These are phyloP conservation scores for Gadus chalcogrammus DNA, from an alignment of 2,113 vertebrate genomes.

Conservation along the genomic window DNA sequence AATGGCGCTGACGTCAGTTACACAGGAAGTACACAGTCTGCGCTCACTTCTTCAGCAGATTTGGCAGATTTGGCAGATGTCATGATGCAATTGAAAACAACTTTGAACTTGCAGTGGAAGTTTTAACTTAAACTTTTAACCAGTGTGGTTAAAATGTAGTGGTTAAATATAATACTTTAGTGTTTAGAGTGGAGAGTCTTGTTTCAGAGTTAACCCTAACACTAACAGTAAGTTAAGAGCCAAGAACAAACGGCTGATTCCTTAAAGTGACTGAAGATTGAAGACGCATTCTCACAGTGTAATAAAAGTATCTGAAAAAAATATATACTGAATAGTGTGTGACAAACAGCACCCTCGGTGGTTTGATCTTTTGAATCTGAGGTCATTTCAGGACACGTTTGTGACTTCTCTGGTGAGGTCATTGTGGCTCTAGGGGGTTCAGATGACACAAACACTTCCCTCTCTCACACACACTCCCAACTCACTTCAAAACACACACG, in stretches of 20 bases:
- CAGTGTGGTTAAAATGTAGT: no score
- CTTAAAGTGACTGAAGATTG: not conserved
- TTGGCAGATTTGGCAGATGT: no score
- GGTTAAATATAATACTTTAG: no score
- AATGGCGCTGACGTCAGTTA: conserved; percentile 23
- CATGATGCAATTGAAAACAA: no score
- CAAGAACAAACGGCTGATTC: no score
- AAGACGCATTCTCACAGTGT: not conserved
- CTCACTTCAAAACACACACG: not conserved
- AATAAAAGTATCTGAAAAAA: not conserved
- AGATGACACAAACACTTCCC: conserved; percentile 12
- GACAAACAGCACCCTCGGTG: not conserved
- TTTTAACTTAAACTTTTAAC: no score
- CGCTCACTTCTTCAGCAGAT: no score
- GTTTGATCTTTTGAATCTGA: conserved; percentile 4
- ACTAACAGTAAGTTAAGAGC: no score
- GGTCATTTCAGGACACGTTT: conserved; percentile 35
- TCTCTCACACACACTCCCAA: conserved; percentile 13
- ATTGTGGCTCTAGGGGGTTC: conserved; percentile 12
- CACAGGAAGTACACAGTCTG: conserved; percentile 25
- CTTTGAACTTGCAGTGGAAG: no score
- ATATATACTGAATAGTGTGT: not conserved
- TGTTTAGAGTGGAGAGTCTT: no score
- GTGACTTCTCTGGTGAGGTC: conserved; percentile 35
- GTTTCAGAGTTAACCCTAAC: no score